Base-by-base conservation (phyloP, 1,140 invertebrate species). In the Brachionus rotundiformis region DNA sequence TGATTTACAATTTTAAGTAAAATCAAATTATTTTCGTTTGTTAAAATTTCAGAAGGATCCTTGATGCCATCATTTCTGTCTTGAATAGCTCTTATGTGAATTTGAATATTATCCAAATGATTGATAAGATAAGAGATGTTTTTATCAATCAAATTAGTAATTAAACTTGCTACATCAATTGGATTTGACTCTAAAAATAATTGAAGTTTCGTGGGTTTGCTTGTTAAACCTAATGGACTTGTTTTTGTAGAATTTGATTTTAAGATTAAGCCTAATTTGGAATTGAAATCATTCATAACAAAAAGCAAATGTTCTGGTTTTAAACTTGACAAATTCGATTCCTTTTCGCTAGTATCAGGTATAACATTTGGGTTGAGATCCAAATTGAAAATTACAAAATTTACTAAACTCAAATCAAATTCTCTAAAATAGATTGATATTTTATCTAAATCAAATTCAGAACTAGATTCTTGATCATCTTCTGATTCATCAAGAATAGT, bases 11-110 rank as follows among this genome's bases (percentile, higher is more conserved):
- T 77, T 77, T 77, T 39, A 27, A 77, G 25, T 29, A 59, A 13
- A 54, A 36, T 11, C 19, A 54, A 79, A 63, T 39, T 79, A 23
- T 79, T 79, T 31, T 19, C 29, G 11, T 59, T 63, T 25, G 49
- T 79, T 39, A n/a, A 39, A 11, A 63, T 79, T 27, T 79, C 76
- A 8, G 33, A 39, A 11, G 76, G 47, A 11, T 79, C 76, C n/a
- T 63, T 79, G 19, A 79, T 79, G 11, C 76, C 76, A 63, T 79
- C 76, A 2, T 79, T 54, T 27, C n/a, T 61, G 0, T 79, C 76
- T 25, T 79, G 44, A 4, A 79, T 79, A 8, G 6, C 8, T 29
- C 36, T 29, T 11, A 79, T 23, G 33, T 79, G 76, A 39, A 25
- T 39, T 10, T 63, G 31, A 31, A 79, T 79, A 19, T 54, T 23